Percentiles rank a stretch among this genome's conserved stretches.
phyloP scores from a whole-genome alignment of 2,113 vertebrate genomes.

The Apistogramma diplotaenia region DNA sequence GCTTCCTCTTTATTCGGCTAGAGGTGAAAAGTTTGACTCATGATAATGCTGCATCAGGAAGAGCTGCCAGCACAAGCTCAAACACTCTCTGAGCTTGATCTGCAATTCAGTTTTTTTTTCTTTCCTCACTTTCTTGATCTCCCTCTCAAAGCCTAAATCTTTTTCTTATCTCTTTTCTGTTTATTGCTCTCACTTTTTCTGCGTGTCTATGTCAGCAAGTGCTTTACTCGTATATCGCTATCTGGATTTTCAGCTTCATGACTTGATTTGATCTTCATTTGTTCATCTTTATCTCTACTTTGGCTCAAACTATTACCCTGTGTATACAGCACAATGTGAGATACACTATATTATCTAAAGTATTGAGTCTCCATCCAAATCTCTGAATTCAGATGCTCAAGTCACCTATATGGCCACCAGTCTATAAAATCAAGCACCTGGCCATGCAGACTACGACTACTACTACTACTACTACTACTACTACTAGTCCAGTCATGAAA shows the following conservation, averaged over 20 bases:
- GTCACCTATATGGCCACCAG: too few relatives aligned
- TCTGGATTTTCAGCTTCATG: not conserved
- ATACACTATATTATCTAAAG: too few relatives aligned
- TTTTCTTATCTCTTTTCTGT: not conserved
- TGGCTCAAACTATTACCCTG: not conserved
- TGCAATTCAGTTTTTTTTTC: slow-evolving; percentile 40
- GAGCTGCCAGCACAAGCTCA: slow-evolving; percentile 1
- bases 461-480: too few relatives aligned
- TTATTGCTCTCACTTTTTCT: not conserved
- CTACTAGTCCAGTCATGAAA: too few relatives aligned
- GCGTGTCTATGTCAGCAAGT: not conserved
- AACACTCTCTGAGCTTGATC: slow-evolving; percentile 42
- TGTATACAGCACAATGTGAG: not conserved
- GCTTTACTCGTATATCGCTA: not conserved
- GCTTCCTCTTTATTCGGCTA: not conserved
- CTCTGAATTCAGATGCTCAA: too few relatives aligned
- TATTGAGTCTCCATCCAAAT: too few relatives aligned
- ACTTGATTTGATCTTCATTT: not conserved
- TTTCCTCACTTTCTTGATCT: not conserved
- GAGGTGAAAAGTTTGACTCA: slow-evolving; percentile 38
- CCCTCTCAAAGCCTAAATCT: slow-evolving; percentile 6
- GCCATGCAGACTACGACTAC: too few relatives aligned
- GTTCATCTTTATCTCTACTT: not conserved
- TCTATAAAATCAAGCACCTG: too few relatives aligned
- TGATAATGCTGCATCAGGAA: slow-evolving; percentile 33